Percentiles rank a stretch among this genome's conserved stretches.
Evolutionary conservation across 2,888 invertebrate genomes (phyloP).

Genomic region (Onthophagus sagittarius): DNA sequence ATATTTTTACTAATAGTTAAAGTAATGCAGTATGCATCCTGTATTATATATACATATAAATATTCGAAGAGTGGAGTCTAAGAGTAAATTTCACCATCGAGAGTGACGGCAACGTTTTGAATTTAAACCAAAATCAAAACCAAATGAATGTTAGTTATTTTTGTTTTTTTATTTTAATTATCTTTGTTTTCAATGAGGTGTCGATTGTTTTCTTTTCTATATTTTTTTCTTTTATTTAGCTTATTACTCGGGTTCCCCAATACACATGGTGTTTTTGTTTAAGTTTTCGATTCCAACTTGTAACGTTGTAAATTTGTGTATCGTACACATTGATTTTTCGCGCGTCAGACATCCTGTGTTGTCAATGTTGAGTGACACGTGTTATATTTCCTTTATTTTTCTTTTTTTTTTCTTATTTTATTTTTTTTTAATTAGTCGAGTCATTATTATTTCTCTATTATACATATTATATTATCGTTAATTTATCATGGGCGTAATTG

Average conservation of each 20-base stretch:
- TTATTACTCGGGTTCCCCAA: conserved; percentile 11
- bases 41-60: conserved; percentile 32
- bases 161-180: conserved; percentile 20
- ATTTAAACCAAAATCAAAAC: conserved; percentile 38
- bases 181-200: conserved; percentile 35
- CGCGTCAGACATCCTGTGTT: conserved; percentile 49
- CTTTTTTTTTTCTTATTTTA: conserved; percentile 19
- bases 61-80: conserved; percentile 6
- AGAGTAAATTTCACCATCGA: conserved; percentile 2
- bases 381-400: conserved; percentile 26
- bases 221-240: conserved; percentile 28
- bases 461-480: conserved; percentile 37
- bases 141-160: conserved; percentile 27
- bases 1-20: conserved; percentile 49
- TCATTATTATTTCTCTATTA: conserved; percentile 41
- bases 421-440: conserved; percentile 39
- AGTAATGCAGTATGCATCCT: conserved; percentile 38
- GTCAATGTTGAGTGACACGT: conserved; percentile 31
- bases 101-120: conserved; percentile 40
- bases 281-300: background rate
- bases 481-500: conserved; percentile 37
- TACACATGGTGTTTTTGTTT: conserved; percentile 32
- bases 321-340: conserved; percentile 24
- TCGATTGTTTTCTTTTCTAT: conserved; percentile 33
- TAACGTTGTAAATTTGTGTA: background rate